Evolutionary conservation across 2,888 invertebrate species (phyloP).

Genomic region (Amorpha juglandis): DNA sequence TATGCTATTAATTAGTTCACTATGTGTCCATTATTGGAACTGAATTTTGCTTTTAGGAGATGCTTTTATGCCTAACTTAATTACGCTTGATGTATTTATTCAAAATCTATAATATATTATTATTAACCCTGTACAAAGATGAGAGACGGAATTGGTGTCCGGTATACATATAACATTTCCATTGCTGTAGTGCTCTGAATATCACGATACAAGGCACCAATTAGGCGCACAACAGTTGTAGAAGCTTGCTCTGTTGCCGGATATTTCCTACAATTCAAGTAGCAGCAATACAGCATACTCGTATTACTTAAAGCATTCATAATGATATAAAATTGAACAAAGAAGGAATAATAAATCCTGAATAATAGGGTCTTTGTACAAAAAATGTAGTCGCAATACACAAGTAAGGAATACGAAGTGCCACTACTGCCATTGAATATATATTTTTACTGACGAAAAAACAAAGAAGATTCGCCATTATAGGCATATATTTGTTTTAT

Average conservation of each 20-base stretch:
- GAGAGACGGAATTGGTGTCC: neutral
- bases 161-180: neutral
- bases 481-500: too few relatives aligned
- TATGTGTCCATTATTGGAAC: conserved; percentile 11
- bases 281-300: neutral
- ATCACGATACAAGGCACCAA: neutral
- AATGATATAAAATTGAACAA: neutral
- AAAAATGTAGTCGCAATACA: too few relatives aligned
- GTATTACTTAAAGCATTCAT: neutral
- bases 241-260: neutral
- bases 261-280: neutral
- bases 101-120: too few relatives aligned
- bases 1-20: neutral
- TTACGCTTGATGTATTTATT: neutral
- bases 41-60: conserved; percentile 9
- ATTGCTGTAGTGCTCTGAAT: neutral
- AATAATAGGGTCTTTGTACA: too few relatives aligned
- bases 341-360: too few relatives aligned
- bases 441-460: too few relatives aligned
- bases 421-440: too few relatives aligned
- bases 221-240: neutral
- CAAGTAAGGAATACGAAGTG: too few relatives aligned
- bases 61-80: conserved; percentile 16
- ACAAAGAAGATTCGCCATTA: too few relatives aligned
- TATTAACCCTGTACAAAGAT: too few relatives aligned